A percentile compares a stretch with the other conserved stretches of the same genome.
Evolutionary conservation across 2,888 invertebrate genomes (phyloP).

Genomic region (Drosophila kanekoi): DNA sequence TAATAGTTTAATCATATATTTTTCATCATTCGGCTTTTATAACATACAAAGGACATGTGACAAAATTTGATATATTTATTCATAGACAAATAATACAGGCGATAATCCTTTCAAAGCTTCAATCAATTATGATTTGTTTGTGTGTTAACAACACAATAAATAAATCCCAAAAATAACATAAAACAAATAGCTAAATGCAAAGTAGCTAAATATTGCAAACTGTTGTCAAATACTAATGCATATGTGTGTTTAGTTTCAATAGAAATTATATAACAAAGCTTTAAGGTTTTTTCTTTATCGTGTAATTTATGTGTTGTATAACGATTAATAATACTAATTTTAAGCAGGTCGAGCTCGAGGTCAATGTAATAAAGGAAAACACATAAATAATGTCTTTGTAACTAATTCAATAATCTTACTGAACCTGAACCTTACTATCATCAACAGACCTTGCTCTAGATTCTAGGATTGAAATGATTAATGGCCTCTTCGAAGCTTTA

Average conservation of each 20-base stretch:
- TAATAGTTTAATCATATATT: not conserved
- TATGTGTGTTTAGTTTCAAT: not conserved
- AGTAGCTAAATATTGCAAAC: not conserved
- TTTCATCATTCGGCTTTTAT: not conserved
- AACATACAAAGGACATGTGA: not conserved
- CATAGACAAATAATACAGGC: not conserved
- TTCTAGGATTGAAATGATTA: no score
- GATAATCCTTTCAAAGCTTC: not conserved
- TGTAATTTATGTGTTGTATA: no score
- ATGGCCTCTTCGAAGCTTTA: no score
- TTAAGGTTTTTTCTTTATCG: no score
- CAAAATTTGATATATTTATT: not conserved
- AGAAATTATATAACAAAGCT: not conserved
- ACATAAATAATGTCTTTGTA: no score
- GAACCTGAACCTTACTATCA: no score
- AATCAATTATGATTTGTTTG: not conserved
- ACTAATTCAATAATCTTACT: no score
- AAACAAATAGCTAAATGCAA: not conserved
- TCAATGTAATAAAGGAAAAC: no score
- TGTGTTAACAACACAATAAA: not conserved
- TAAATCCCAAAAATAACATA: not conserved
- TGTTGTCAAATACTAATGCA: not conserved
- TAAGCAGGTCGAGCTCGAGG: no score
- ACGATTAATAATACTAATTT: no score
- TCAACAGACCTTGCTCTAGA: no score